A percentile compares a stretch with the other conserved stretches of the same genome.
phyloP scores from a whole-genome alignment of 2,888 invertebrate genomes.

The Drosophila algonquin region DNA sequence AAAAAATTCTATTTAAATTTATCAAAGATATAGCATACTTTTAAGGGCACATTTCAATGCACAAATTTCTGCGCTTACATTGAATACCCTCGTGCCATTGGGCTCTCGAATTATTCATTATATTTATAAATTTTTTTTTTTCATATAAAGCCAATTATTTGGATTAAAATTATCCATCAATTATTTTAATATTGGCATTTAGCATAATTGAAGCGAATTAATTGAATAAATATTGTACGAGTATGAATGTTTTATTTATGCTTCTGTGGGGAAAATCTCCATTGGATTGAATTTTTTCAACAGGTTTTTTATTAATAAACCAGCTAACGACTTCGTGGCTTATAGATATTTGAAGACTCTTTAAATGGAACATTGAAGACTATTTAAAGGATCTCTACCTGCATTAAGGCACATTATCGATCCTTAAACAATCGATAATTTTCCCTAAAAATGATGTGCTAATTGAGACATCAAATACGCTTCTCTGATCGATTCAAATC shows the following conservation, averaged over 20 bases:
- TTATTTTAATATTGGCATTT: slow-evolving; percentile 11
- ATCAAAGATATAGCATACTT: too few relatives aligned
- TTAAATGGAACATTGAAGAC: too few relatives aligned
- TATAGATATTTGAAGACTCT: neutral
- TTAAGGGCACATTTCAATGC: neutral
- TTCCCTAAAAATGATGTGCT: neutral
- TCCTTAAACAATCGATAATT: neutral
- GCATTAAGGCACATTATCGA: neutral
- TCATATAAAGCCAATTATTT: slow-evolving; percentile 6
- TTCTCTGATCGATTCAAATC: neutral
- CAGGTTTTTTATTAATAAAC: neutral
- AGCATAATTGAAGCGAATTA: neutral
- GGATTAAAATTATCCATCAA: slow-evolving; percentile 2
- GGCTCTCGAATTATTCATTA: neutral
- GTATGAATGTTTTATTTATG: too few relatives aligned
- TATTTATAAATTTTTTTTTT: slow-evolving; percentile 5
- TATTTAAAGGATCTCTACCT: too few relatives aligned
- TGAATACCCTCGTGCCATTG: neutral
- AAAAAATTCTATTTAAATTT: slow-evolving; percentile 10
- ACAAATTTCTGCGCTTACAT: neutral
- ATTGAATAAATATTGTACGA: neutral
- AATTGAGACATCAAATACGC: neutral
- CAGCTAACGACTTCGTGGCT: neutral
- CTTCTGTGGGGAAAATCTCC: too few relatives aligned
- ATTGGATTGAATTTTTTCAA: neutral